A percentile compares a stretch with the other conserved stretches of the same genome.
Evolutionary conservation across 2,797 vertebrate genomes (phyloP).

Genomic region (Enteromius unitaeniatus): DNA sequence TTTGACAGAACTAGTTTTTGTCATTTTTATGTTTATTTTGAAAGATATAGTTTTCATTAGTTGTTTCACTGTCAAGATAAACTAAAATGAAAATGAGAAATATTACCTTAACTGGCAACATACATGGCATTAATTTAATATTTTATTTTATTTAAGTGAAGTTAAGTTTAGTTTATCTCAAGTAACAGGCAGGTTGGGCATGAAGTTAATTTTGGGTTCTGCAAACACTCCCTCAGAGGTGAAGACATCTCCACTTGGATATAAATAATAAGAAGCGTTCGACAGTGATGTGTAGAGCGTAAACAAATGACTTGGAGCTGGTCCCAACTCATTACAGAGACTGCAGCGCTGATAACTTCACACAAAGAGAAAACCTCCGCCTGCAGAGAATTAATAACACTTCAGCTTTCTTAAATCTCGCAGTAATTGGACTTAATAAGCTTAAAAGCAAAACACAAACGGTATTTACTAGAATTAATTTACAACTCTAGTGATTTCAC

Average conservation of each 20-base stretch:
- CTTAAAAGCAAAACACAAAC: constrained; percentile 64
- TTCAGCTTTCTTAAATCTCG: constrained; percentile 64
- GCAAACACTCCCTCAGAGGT: background rate
- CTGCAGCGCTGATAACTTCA: constrained; percentile 21
- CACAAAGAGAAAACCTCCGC: constrained; percentile 6
- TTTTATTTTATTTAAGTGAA: background rate
- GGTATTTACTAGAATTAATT: constrained; percentile 68
- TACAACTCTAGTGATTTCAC: constrained; percentile 66
- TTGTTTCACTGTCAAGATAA: background rate
- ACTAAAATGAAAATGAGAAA: background rate
- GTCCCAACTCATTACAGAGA: constrained; percentile 32
- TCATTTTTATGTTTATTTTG: background rate
- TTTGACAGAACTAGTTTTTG: background rate
- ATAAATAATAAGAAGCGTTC: constrained; percentile 5
- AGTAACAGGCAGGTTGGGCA: no score
- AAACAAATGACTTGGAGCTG: constrained; percentile 28
- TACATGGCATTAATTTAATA: background rate
- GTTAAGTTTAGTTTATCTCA: no score
- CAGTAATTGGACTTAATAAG: constrained; percentile 73
- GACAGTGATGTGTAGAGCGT: constrained; percentile 22
- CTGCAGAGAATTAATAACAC: constrained; percentile 56
- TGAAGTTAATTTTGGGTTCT: constrained; percentile 19
- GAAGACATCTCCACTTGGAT: constrained; percentile 8
- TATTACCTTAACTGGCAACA: background rate
- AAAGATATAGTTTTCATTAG: background rate